Evolutionary conservation across 2,888 invertebrate genomes (phyloP).

Genomic region (Lamellibrachia satsuma): DNA sequence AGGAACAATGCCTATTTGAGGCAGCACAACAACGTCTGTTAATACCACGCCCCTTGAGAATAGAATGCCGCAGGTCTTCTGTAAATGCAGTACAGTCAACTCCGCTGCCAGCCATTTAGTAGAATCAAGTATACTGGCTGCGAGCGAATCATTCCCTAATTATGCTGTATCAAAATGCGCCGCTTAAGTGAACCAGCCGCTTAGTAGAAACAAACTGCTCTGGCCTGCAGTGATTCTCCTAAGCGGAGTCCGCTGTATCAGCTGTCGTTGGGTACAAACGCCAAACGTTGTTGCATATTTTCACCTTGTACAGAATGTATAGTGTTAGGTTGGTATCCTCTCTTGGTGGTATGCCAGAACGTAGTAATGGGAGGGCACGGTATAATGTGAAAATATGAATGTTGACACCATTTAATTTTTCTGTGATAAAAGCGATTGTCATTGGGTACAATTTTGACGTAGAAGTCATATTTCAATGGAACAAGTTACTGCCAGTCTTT

Average conservation of each 20-base stretch:
- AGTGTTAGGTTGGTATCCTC: background rate
- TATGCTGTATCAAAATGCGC: no score
- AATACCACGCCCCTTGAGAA: no score
- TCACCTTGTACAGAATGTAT: background rate
- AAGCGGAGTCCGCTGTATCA: background rate
- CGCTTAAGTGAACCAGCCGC: no score
- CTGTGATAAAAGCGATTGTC: background rate
- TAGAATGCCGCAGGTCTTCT: no score
- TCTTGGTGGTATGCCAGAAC: background rate
- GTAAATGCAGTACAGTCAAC: no score
- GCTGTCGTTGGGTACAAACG: background rate
- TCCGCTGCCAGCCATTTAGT: no score
- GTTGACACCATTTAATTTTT: background rate
- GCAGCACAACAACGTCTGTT: no score
- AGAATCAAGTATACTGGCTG: no score
- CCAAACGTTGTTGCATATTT: background rate
- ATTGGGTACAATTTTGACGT: background rate
- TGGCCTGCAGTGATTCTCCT: no score
- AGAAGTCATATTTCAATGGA: background rate
- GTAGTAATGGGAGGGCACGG: background rate
- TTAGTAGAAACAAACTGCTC: no score
- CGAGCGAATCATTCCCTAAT: no score
- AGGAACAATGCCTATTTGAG: no score
- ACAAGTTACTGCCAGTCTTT: background rate
- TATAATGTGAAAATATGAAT: background rate